Evolutionary conservation across 2,797 vertebrate species (phyloP).

Genomic region (Ibycter americanus): DNA sequence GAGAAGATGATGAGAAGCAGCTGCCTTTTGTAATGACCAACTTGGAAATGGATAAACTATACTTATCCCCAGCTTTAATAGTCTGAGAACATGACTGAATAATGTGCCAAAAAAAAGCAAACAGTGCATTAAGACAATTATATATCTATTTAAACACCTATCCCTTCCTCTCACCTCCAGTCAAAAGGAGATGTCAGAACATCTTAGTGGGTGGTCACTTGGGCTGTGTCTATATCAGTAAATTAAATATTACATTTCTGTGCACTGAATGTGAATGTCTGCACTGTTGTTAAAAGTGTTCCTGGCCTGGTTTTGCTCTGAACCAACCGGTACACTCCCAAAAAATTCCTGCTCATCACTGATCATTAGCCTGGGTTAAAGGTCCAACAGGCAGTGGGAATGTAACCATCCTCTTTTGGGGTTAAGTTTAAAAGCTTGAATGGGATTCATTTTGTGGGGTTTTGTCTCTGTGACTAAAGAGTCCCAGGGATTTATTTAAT

Average conservation of each 20-base stretch:
- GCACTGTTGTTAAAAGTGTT: not conserved
- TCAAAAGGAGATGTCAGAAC: not conserved
- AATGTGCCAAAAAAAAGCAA: not conserved
- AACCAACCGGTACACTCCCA: not conserved
- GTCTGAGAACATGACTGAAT: not conserved
- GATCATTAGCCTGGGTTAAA: not conserved
- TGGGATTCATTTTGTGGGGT: accelerated
- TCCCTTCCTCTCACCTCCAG: not conserved
- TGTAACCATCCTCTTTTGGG: not conserved
- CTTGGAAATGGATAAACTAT: not conserved
- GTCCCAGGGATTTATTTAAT: not conserved
- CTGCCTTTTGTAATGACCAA: not conserved
- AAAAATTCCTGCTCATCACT: not conserved
- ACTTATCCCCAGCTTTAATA: not conserved
- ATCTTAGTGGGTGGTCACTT: not conserved
- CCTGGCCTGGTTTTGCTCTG: not conserved
- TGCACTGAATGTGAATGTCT: not conserved
- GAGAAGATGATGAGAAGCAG: not conserved
- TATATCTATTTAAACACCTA: not conserved
- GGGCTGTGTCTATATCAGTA: not conserved
- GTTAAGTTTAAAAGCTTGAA: not conserved
- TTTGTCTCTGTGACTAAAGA: not conserved
- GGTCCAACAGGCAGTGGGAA: not conserved
- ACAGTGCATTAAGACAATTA: not conserved
- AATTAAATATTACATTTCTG: not conserved